Conservation (phyloP, 2,888 invertebrate species). For the Thymelicus lineola region DNA sequence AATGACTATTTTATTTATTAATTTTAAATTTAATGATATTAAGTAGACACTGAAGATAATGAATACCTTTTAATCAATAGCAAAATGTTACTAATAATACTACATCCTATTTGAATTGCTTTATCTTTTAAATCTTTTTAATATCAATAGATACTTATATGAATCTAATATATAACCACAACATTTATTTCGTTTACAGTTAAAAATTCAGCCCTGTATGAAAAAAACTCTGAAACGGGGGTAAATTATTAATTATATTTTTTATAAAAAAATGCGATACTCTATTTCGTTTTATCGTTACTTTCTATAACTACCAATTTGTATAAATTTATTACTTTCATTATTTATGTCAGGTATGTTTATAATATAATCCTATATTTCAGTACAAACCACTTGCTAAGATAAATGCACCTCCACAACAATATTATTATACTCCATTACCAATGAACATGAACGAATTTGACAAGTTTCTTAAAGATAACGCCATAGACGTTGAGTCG, state of each 20-base stretch:
- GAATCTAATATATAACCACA: too few species aligned
- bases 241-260: neutral
- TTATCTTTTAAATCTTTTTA: too few species aligned
- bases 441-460: constrained; percentile 65
- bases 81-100: too few species aligned
- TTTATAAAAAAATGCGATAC: neutral
- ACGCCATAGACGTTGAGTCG: constrained; percentile 59
- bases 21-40: neutral
- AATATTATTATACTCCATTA: constrained; percentile 64
- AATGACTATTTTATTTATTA: neutral
- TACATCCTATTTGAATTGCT: too few species aligned
- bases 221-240: constrained; percentile 13
- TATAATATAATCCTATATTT: constrained; percentile 20
- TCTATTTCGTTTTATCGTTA: too few species aligned
- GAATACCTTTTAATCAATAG: too few species aligned
- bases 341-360: too few species aligned
- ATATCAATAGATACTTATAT: too few species aligned
- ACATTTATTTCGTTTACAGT: constrained; percentile 20
- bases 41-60: too few species aligned
- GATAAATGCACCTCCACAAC: constrained; percentile 55
- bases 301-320: too few species aligned
- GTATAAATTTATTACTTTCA: too few species aligned
- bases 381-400: constrained; percentile 50
- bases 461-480: constrained; percentile 61
- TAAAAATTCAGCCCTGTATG: constrained; percentile 9